Evolutionary conservation across 2,797 vertebrate genomes (phyloP), one percentile per base, ranked within the genome.

Genomic region (Mormyrus hasselquistii): DNA sequence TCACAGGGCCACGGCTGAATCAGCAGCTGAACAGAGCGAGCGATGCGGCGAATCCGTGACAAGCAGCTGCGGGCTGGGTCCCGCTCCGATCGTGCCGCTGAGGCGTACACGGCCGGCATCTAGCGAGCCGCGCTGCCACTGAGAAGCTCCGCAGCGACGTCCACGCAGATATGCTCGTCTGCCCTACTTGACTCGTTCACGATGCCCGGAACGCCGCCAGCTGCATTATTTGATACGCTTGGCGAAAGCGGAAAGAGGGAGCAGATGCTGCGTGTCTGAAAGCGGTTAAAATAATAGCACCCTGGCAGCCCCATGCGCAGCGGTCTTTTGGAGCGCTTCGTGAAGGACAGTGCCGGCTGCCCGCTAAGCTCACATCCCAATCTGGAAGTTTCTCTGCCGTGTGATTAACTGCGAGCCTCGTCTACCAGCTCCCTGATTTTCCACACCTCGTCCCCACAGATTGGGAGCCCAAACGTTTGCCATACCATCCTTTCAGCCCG

Each of bases 331-430:
- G 22, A 89, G 25, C 2, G 7, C 82, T 59, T 69, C 7, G 25
- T 25, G 57, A 73, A 29, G 38, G 44, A 7, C 47, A 52, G n/a
- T 25, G 49, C 47, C 3, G 10, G 47, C 44, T 19, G 29, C 25
- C 38, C 34, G 5, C 38, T 44, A 88, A 83, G 25, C 53, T 22
- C 3, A 12, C 50, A 22, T 86, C 22, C 25, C 49, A 49, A 2
- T 86, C 49, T 86, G 83, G 83, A 86, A 86, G 83, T 49, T 34
- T 49, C 49, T 55, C 83, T 86, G 47, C 62, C 14, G 88, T 62
- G 73, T 44, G 16, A 55, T 55, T 88, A 57, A 62, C 79, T 16
- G 41, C 8, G 3, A 44, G 73, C 6, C 73, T 84, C 22, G 79
- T 55, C 84, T 29, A 9, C 49, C 6, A 44, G 41, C 83, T 57